A percentile compares a stretch with the other conserved stretches of the same genome.
Conservation (phyloP, 1,140 invertebrate species). For the Drosophila micromelanica region DNA sequence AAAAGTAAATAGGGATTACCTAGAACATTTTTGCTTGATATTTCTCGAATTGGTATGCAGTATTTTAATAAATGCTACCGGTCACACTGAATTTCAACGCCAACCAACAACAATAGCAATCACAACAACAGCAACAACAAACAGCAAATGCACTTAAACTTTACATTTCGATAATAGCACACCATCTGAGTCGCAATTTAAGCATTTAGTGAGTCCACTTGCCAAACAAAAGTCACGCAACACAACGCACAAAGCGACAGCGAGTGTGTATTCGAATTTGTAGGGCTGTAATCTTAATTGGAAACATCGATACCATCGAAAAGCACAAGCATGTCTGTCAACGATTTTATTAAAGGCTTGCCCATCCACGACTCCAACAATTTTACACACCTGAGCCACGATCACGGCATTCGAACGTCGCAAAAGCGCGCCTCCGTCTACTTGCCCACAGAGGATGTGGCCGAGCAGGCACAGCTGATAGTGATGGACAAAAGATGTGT, state of each 20-base stretch:
- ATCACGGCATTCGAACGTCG: conserved; percentile 92
- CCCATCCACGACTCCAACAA: conserved; percentile 96
- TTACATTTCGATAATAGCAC: conserved; percentile 19
- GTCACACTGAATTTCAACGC: conserved; percentile 23
- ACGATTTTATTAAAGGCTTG: conserved; percentile 94
- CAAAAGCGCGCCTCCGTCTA: conserved; percentile 95
- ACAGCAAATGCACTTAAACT: conserved; percentile 18
- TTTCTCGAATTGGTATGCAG: neutral
- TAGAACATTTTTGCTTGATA: neutral
- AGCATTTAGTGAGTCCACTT: conserved; percentile 5
- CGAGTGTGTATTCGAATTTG: neutral
- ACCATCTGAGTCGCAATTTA: conserved; percentile 15
- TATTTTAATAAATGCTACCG: neutral
- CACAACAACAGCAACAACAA: conserved; percentile 26
- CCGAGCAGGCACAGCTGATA: conserved; percentile 95
- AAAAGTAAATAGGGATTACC: neutral
- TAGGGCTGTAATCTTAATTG: neutral
- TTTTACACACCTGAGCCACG: conserved; percentile 94
- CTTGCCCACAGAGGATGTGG: conserved; percentile 94
- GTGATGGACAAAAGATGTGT: conserved; percentile 98
- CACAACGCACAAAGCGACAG: neutral
- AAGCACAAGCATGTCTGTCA: conserved; percentile 87
- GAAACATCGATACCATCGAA: conserved; percentile 22
- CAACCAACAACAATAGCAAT: conserved; percentile 19
- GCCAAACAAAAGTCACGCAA: neutral